Percentiles rank a stretch among this genome's conserved stretches.
phyloP scores from a whole-genome alignment of 2,888 invertebrate species.

The Invenusta paracnida region DNA sequence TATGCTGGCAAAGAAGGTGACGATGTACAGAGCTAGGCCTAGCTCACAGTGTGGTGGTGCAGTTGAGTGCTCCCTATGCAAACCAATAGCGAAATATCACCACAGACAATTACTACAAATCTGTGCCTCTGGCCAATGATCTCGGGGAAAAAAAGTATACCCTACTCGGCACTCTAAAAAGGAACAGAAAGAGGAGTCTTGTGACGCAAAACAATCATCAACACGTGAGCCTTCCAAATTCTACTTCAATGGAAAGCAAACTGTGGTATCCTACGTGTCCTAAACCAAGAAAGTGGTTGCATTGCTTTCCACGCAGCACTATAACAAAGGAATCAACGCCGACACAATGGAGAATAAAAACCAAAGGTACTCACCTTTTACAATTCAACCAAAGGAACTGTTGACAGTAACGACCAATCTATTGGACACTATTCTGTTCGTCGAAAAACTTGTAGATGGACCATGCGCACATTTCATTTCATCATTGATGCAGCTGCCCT shows the following conservation, averaged over 20 bases:
- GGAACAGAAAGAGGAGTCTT: background rate
- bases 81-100: background rate
- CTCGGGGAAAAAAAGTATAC: constrained; percentile 1
- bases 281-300: constrained; percentile 24
- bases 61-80: background rate
- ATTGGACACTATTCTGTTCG: constrained; percentile 19
- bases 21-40: background rate
- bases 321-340: constrained; percentile 13
- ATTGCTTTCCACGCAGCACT: constrained; percentile 20
- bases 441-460: constrained; percentile 13
- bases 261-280: background rate
- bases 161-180: constrained; percentile 17
- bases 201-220: constrained; percentile 4
- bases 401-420: constrained; percentile 25
- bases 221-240: constrained; percentile 18
- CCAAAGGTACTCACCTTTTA: background rate
- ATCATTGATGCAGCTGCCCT: constrained; percentile 31
- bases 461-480: constrained; percentile 28
- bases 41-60: background rate
- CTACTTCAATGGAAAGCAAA: constrained; percentile 31
- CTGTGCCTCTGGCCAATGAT: constrained; percentile 26
- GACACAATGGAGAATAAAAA: background rate
- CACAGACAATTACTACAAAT: constrained; percentile 19
- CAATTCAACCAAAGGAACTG: constrained; percentile 30
- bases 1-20: constrained; percentile 27